Percentiles rank a stretch among this genome's conserved stretches.
These are phyloP conservation scores for Gymnodraco acuticeps DNA, from an alignment of 2,797 vertebrate genomes.

Conservation along the genomic window DNA sequence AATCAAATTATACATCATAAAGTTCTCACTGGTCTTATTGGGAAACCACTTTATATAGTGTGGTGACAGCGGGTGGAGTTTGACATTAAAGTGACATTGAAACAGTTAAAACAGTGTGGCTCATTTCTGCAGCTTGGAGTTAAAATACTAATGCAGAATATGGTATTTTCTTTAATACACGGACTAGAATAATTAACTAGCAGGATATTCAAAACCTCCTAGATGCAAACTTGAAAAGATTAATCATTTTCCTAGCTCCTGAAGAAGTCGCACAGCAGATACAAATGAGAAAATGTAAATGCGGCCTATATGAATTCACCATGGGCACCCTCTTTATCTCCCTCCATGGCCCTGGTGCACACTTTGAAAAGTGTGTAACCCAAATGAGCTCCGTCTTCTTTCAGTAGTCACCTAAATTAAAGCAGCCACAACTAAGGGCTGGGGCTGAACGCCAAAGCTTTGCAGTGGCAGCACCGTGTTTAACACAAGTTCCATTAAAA, in stretches of 20 bases:
- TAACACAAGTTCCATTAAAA: slow-evolving; percentile 90
- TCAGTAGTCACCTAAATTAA: slow-evolving; percentile 83
- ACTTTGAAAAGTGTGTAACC: slow-evolving; percentile 51
- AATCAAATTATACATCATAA: slow-evolving; percentile 37
- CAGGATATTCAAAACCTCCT: slow-evolving; percentile 8
- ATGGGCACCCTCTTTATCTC: slow-evolving; percentile 59
- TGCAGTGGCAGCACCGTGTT: slow-evolving; percentile 84
- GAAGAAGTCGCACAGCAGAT: slow-evolving; percentile 45
- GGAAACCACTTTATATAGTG: slow-evolving; percentile 60
- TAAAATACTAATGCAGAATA: slow-evolving; percentile 3
- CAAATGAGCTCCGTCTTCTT: slow-evolving; percentile 73
- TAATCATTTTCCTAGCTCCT: slow-evolving; percentile 36
- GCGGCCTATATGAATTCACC: slow-evolving; percentile 47
- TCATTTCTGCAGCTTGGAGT: slow-evolving; percentile 29
- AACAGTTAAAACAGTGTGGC: slow-evolving; percentile 48
- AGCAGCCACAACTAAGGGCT: slow-evolving; percentile 81
- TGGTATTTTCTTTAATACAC: neutral
- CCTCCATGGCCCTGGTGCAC: slow-evolving; percentile 36
- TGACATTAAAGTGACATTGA: slow-evolving; percentile 47
- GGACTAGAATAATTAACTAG: slow-evolving; percentile 9
- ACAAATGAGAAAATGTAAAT: slow-evolving; percentile 65
- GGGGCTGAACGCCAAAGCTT: slow-evolving; percentile 81
- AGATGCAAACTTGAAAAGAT: slow-evolving; percentile 43
- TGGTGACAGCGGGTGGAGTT: slow-evolving; percentile 61
- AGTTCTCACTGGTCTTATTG: slow-evolving; percentile 58